These are phyloP conservation scores for Acanthurus lineatus DNA, from an alignment of 2,797 vertebrate species.

Conservation along the genomic window DNA sequence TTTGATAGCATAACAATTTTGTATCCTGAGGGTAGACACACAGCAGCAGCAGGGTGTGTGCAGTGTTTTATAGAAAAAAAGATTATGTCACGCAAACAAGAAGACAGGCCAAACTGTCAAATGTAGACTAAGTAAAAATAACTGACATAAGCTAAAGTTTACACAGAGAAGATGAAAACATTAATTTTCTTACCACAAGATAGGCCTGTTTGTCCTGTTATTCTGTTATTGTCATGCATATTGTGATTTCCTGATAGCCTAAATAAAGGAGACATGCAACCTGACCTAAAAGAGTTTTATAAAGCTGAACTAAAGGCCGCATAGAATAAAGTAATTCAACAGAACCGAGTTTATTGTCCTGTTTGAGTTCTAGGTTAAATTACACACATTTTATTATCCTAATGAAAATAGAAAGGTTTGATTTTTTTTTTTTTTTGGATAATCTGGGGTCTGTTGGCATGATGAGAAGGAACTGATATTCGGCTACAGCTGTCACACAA, in stretches of 20 bases:
- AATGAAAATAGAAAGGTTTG: too few relatives aligned
- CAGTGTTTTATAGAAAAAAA: slow-evolving; percentile 7
- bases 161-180: slow-evolving; percentile 4
- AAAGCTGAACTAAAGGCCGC: not conserved
- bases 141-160: not conserved
- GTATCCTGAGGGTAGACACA: slow-evolving; percentile 48
- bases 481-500: not conserved
- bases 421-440: not conserved
- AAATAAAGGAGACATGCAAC: slow-evolving; percentile 1
- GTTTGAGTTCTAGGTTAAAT: too few relatives aligned
- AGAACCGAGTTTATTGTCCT: too few relatives aligned
- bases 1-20: slow-evolving; percentile 21
- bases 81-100: slow-evolving; percentile 4
- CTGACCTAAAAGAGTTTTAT: not conserved
- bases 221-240: not conserved
- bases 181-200: not conserved
- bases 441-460: not conserved
- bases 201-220: slow-evolving; percentile 5
- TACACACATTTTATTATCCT: too few relatives aligned
- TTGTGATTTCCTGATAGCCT: not conserved
- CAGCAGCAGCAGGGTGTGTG: slow-evolving; percentile 52
- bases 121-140: not conserved
- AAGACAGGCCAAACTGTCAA: not conserved
- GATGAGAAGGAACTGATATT: not conserved
- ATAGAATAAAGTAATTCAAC: too few relatives aligned